phyloP scores from a whole-genome alignment of 2,888 invertebrate species.

The Tenodera sinensis region DNA sequence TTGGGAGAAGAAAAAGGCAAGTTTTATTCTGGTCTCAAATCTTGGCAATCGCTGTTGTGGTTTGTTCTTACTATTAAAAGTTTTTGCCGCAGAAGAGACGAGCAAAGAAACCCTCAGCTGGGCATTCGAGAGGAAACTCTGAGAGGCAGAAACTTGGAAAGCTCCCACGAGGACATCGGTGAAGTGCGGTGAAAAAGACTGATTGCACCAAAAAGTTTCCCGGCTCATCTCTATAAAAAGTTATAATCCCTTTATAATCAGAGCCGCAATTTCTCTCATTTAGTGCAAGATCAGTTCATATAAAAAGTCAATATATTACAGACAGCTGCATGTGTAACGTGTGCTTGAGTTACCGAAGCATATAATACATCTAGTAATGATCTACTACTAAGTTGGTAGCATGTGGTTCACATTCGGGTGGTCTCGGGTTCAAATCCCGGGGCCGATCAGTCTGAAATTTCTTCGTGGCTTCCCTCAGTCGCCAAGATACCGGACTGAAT shows the following conservation, averaged over 20 bases:
- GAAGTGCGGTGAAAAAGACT: not conserved
- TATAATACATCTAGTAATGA: no score
- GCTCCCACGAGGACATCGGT: not conserved
- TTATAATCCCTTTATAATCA: not conserved
- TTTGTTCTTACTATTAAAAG: not conserved
- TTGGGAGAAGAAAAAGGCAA: not conserved
- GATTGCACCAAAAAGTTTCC: not conserved
- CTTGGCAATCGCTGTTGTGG: not conserved
- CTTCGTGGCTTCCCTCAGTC: no score
- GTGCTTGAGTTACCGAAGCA: no score
- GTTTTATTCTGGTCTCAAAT: not conserved
- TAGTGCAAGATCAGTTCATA: not conserved
- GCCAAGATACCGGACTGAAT: no score
- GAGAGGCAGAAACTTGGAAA: not conserved
- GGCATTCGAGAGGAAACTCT: not conserved
- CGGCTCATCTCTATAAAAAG: not conserved
- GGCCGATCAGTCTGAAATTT: no score
- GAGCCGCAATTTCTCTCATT: not conserved
- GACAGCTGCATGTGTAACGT: no score
- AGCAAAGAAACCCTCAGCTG: not conserved
- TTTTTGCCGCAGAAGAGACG: not conserved
- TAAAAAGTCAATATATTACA: no score
- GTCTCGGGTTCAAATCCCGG: no score
- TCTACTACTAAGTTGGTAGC: no score
- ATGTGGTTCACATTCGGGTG: no score